These are phyloP conservation scores for Dryobota labecula DNA, from an alignment of 2,888 invertebrate species.

Conservation along the genomic window DNA sequence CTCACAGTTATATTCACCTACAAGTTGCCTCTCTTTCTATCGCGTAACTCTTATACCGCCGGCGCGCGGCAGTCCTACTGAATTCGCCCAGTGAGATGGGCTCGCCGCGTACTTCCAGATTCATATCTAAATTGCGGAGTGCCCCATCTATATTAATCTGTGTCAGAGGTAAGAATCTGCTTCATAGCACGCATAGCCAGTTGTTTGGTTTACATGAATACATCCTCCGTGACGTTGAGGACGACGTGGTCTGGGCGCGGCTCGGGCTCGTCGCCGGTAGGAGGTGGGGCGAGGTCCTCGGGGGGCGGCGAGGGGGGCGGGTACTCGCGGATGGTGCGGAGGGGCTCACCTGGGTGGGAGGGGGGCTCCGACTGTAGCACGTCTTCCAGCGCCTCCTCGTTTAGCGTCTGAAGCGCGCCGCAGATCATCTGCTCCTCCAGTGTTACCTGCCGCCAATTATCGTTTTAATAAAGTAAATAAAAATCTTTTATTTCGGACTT, in stretches of 20 bases:
- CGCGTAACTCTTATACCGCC: no score
- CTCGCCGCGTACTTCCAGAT: no score
- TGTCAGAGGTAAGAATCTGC: background rate
- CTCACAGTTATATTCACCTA: no score
- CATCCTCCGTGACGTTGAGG: slow-evolving; percentile 81
- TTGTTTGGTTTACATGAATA: slow-evolving; percentile 72
- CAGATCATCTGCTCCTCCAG: slow-evolving; percentile 98
- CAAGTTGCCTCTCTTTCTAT: no score
- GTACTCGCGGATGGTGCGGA: slow-evolving; percentile 81
- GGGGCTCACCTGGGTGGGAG: slow-evolving; percentile 90
- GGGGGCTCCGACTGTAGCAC: slow-evolving; percentile 93
- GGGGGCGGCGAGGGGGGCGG: slow-evolving; percentile 65
- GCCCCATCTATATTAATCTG: no score
- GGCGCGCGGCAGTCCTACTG: no score
- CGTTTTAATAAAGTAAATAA: slow-evolving; percentile 9
- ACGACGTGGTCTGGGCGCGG: slow-evolving; percentile 76
- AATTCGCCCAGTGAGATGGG: no score
- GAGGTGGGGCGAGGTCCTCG: slow-evolving; percentile 48
- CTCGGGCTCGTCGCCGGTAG: slow-evolving; percentile 54
- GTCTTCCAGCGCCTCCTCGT: slow-evolving; percentile 98
- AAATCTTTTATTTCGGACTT: background rate
- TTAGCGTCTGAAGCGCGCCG: slow-evolving; percentile 97
- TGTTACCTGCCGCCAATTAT: slow-evolving; percentile 92
- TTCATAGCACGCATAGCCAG: slow-evolving; percentile 6
- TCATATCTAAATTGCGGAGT: no score